phyloP scores from a whole-genome alignment of 2,888 invertebrate genomes.

The Drosophila barbarae region DNA sequence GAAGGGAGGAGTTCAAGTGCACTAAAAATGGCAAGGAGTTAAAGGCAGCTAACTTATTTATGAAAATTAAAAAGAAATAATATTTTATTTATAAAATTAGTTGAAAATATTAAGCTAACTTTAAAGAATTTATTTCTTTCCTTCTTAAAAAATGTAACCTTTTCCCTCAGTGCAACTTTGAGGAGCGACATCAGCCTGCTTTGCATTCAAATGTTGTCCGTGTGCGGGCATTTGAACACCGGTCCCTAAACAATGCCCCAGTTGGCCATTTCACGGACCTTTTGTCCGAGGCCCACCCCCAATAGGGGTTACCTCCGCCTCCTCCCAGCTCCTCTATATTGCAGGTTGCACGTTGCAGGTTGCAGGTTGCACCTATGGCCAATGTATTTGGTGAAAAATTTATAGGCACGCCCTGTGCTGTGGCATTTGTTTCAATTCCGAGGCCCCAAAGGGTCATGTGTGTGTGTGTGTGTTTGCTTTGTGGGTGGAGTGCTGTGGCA shows the following conservation, averaged over 20 bases:
- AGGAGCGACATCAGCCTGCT: slow-evolving; percentile 41
- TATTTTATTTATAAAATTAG: background rate
- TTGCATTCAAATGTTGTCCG: slow-evolving; percentile 68
- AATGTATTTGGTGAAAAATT: slow-evolving; percentile 71
- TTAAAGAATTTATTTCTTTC: background rate
- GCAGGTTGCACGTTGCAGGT: slow-evolving; percentile 43
- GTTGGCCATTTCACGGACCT: slow-evolving; percentile 59
- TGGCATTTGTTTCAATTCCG: slow-evolving; percentile 71
- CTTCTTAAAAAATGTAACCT: fast-evolving
- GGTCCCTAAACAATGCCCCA: slow-evolving; percentile 61
- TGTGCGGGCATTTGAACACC: slow-evolving; percentile 47
- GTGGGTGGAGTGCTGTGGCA: background rate
- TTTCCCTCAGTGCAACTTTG: slow-evolving; percentile 7
- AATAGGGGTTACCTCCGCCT: slow-evolving; percentile 17
- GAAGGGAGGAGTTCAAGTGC: background rate
- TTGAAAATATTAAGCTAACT: too few species aligned
- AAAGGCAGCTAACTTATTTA: background rate
- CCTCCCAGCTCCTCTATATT: slow-evolving; percentile 5
- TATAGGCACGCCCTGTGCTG: slow-evolving; percentile 66
- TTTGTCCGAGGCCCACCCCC: slow-evolving; percentile 24
- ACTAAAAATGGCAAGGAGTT: background rate
- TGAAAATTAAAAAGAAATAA: background rate
- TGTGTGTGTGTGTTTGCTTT: slow-evolving; percentile 5
- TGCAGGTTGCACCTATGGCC: slow-evolving; percentile 44
- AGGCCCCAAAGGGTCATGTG: slow-evolving; percentile 38